Percentiles rank a stretch among this genome's conserved stretches.
Conservation (phyloP, 2,888 invertebrate genomes). For the Brassicogethes aeneus region DNA sequence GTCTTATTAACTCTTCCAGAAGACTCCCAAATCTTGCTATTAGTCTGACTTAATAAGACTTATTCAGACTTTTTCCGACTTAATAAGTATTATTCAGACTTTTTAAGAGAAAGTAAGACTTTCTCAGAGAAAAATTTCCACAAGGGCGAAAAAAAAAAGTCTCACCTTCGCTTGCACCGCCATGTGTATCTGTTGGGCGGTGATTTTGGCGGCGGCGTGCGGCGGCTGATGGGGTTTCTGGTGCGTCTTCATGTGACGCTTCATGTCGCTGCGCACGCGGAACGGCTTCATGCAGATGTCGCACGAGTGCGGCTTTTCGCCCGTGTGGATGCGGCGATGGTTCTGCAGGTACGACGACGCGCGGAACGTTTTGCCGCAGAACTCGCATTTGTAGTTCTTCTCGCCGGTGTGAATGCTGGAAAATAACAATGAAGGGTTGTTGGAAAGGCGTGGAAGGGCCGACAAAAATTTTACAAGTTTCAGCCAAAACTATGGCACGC, state of each 20-base stretch:
- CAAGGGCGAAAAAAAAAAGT: not conserved
- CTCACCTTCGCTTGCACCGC: constrained; percentile 11
- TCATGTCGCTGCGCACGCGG: constrained; percentile 74
- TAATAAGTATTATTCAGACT: no score
- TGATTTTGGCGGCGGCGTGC: constrained; percentile 8
- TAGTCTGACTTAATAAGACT: no score
- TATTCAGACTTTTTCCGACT: no score
- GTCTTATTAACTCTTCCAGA: no score
- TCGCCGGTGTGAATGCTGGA: constrained; percentile 43
- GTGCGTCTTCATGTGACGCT: constrained; percentile 70
- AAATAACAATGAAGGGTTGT: no score
- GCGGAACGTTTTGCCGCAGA: constrained; percentile 73
- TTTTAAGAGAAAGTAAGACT: no score
- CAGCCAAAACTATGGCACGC: no score
- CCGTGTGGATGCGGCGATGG: constrained; percentile 79
- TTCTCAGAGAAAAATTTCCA: no score
- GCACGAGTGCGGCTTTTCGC: constrained; percentile 71
- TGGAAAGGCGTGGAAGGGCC: no score
- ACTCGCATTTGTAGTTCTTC: constrained; percentile 78
- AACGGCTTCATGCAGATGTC: constrained; percentile 71
- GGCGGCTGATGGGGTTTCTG: constrained; percentile 32
- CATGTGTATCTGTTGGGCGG: constrained; percentile 17
- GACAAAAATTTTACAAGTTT: not conserved
- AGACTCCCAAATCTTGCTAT: no score
- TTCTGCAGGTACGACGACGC: constrained; percentile 79